Evolutionary conservation across 2,888 invertebrate genomes (phyloP).

Genomic region (Steinernema hermaphroditum): DNA sequence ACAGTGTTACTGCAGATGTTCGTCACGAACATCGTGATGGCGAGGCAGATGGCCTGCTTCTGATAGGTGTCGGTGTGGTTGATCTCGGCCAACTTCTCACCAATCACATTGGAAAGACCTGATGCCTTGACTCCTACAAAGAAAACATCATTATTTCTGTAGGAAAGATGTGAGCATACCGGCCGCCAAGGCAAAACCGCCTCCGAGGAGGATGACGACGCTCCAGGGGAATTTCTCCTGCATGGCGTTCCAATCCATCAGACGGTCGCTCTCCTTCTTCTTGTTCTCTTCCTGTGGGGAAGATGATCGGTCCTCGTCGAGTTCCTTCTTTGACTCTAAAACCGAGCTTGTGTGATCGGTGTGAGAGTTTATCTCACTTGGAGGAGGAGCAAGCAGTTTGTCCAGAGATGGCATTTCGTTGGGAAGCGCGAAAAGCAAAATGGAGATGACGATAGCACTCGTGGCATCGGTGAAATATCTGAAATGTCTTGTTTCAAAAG

Average conservation of each 20-base stretch:
- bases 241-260: slow-evolving; percentile 64
- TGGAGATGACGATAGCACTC: slow-evolving; percentile 78
- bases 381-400: slow-evolving; percentile 23
- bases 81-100: slow-evolving; percentile 75
- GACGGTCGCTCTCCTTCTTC: slow-evolving; percentile 69
- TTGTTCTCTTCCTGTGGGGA: neutral
- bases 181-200: slow-evolving; percentile 56
- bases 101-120: slow-evolving; percentile 78
- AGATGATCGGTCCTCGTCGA: slow-evolving; percentile 12
- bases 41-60: slow-evolving; percentile 76
- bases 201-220: slow-evolving; percentile 52
- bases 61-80: slow-evolving; percentile 73
- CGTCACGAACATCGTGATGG: slow-evolving; percentile 80
- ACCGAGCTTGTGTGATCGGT: neutral
- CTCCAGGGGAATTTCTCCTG: slow-evolving; percentile 54
- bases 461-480: slow-evolving; percentile 68
- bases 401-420: slow-evolving; percentile 72
- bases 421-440: slow-evolving; percentile 82
- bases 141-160: no score
- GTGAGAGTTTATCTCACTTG: neutral
- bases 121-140: slow-evolving; percentile 69
- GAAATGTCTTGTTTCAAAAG: no score
- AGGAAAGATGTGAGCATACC: no score
- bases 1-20: slow-evolving; percentile 90
- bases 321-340: slow-evolving; percentile 18